These are phyloP conservation scores for Porites lobata DNA, from an alignment of 92 coral and sea anemone species.

Conservation along the genomic window DNA sequence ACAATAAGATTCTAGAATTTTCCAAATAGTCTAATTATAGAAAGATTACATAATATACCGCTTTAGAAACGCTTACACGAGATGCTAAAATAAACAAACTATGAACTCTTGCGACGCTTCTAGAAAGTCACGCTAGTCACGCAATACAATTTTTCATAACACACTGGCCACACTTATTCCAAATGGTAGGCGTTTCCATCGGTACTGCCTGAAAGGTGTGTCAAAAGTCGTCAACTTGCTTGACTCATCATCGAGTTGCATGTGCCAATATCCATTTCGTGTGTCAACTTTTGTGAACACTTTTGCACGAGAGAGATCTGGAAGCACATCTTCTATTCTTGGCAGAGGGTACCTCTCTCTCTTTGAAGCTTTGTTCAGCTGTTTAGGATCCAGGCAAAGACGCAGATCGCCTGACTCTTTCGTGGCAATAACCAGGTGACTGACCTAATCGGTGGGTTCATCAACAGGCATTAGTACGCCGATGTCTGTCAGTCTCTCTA, in stretches of 20 bases:
- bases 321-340: constrained; percentile 64
- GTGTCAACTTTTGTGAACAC: constrained; percentile 56
- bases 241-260: no score
- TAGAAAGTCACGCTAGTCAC: no score
- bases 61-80: no score
- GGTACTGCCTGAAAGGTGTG: constrained; percentile 3
- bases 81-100: no score
- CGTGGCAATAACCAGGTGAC: constrained; percentile 34
- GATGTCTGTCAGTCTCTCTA: constrained; percentile 39
- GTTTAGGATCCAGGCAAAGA: constrained; percentile 55
- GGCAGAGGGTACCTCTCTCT: constrained; percentile 57
- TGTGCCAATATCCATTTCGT: no score
- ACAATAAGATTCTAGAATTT: no score
- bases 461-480: constrained; percentile 24
- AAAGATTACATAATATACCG: no score
- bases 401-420: constrained; percentile 52
- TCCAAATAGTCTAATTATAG: no score
- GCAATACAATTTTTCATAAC: no score
- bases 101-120: no score
- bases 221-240: no score
- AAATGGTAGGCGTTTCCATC: constrained; percentile 70
- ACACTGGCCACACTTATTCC: constrained; percentile 57
- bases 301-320: constrained; percentile 43
- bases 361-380: constrained; percentile 47
- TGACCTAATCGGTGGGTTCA: constrained; percentile 49